A percentile compares a stretch with the other conserved stretches of the same genome.
phyloP scores from a whole-genome alignment of 2,888 invertebrate genomes.

The Nasonovia ribisnigri region DNA sequence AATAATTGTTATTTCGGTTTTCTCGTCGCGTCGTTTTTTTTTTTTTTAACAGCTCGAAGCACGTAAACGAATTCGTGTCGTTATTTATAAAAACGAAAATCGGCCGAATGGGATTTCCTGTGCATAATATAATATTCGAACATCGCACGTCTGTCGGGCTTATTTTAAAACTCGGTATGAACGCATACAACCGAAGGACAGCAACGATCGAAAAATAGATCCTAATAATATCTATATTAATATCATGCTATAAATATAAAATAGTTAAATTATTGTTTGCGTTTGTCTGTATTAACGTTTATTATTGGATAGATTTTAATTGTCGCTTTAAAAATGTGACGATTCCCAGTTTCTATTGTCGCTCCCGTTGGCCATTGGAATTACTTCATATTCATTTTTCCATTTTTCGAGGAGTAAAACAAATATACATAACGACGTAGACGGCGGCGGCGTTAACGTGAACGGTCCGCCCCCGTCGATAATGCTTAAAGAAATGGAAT shows the following conservation, averaged over 20 bases:
- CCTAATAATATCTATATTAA: neutral
- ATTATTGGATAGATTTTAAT: neutral
- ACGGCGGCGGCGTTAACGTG: neutral
- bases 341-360: neutral
- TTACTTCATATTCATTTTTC: neutral
- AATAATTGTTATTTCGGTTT: constrained; percentile 1
- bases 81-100: neutral
- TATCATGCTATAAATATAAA: neutral
- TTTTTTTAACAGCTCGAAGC: neutral
- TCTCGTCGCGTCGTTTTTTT: neutral
- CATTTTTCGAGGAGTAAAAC: neutral
- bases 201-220: neutral
- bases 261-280: neutral
- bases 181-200: neutral
- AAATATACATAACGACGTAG: neutral
- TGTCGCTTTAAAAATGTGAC: neutral
- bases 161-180: neutral
- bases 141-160: neutral
- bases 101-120: neutral
- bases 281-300: neutral
- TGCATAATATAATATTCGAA: neutral
- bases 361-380: neutral
- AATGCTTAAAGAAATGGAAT: neutral
- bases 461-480: neutral
- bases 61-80: neutral